A percentile compares a stretch with the other conserved stretches of the same genome.
Evolutionary conservation across 2,113 vertebrate genomes (phyloP).

Genomic region (Sclerurus mexicanus): DNA sequence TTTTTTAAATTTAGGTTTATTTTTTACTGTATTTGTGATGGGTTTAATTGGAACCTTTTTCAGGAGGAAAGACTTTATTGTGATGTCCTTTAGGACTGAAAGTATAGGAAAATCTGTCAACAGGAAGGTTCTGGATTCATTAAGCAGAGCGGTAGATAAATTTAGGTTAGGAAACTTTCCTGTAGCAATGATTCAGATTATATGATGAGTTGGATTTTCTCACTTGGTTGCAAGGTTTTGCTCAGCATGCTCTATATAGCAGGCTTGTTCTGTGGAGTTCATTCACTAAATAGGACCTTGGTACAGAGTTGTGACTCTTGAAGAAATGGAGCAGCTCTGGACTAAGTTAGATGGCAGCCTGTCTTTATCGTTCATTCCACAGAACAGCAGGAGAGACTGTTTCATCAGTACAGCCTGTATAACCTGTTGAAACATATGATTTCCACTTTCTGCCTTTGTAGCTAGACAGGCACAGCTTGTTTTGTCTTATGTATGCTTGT

Average conservation of each 20-base stretch:
- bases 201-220: background rate
- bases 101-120: background rate
- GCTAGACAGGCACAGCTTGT: background rate
- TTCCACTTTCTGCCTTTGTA: background rate
- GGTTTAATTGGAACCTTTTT: background rate
- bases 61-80: background rate
- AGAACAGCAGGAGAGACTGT: background rate
- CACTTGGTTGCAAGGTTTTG: background rate
- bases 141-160: background rate
- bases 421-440: background rate
- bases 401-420: background rate
- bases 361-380: background rate
- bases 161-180: background rate
- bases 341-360: background rate
- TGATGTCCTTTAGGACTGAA: background rate
- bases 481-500: background rate
- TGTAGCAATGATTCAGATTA: background rate
- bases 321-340: background rate
- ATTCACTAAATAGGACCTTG: background rate
- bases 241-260: background rate
- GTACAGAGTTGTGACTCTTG: background rate
- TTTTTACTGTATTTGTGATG: background rate
- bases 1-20: background rate
- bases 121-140: background rate
- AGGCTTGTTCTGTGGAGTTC: background rate